phyloP scores from a whole-genome alignment of 1,140 invertebrate species.

The Drosophila teissieri region DNA sequence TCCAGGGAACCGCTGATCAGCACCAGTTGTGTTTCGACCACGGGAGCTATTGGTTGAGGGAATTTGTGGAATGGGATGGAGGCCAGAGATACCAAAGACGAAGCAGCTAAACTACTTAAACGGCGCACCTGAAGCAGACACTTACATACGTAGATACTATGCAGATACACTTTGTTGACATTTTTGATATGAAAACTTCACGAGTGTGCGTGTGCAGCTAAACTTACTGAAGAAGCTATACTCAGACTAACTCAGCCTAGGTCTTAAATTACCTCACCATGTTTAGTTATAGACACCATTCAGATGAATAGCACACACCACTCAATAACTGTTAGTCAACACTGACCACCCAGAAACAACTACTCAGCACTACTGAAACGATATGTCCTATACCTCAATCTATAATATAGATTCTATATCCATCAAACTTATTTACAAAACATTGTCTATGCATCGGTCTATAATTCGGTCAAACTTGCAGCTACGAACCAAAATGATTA shows the following conservation, averaged over 20 bases:
- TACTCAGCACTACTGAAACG: constrained; percentile 11
- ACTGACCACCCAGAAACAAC: constrained; percentile 10
- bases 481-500: not conserved
- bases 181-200: constrained; percentile 44
- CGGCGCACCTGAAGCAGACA: constrained; percentile 31
- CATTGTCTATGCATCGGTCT: not conserved
- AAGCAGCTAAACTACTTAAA: constrained; percentile 28
- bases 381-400: constrained; percentile 12
- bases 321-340: constrained; percentile 29
- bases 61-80: no score
- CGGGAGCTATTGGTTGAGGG: constrained; percentile 62
- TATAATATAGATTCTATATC: not conserved
- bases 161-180: constrained; percentile 35
- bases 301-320: constrained; percentile 14
- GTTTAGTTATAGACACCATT: constrained; percentile 22
- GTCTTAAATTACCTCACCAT: constrained; percentile 45
- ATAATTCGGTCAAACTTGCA: not conserved
- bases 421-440: constrained; percentile 3
- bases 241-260: constrained; percentile 38
- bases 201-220: constrained; percentile 1
- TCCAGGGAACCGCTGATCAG: constrained; percentile 81
- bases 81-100: constrained; percentile 20
- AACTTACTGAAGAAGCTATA: constrained; percentile 28
- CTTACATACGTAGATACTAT: constrained; percentile 17
- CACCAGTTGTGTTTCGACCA: constrained; percentile 69